Percentiles rank a stretch among this genome's conserved stretches.
phyloP scores from a whole-genome alignment of 2,113 vertebrate genomes.

The Onychostruthus taczanowskii region DNA sequence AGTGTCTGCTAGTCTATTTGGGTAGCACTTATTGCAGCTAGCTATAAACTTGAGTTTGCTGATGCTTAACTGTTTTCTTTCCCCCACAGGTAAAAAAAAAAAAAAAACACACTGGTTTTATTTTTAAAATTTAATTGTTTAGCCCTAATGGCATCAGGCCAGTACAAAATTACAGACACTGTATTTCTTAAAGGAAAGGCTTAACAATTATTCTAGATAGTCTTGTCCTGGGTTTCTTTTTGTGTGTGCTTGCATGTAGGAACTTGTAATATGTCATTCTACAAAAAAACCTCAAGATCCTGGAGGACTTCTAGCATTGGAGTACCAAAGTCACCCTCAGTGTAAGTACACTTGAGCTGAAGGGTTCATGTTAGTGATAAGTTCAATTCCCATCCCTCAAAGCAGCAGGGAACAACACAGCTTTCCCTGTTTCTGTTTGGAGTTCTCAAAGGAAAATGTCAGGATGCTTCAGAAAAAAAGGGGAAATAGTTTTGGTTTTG shows the following conservation, averaged over 20 bases:
- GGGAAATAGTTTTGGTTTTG: slow-evolving; percentile 33
- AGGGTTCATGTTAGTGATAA: neutral
- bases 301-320: neutral
- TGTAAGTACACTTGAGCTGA: neutral
- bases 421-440: neutral
- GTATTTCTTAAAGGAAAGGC: slow-evolving; percentile 17
- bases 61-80: slow-evolving; percentile 36
- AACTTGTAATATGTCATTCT: neutral
- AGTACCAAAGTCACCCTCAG: neutral
- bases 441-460: neutral
- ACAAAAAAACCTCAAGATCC: neutral
- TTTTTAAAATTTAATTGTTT: slow-evolving; percentile 43
- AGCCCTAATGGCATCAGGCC: slow-evolving; percentile 31
- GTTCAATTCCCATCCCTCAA: neutral
- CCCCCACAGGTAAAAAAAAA: neutral
- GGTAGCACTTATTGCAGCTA: slow-evolving; percentile 12
- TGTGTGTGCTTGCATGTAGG: neutral
- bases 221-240: neutral
- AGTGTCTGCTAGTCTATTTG: slow-evolving; percentile 20
- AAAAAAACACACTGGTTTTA: neutral
- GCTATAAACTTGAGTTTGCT: slow-evolving; percentile 31
- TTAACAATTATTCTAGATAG: neutral
- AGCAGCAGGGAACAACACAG: neutral
- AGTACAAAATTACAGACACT: slow-evolving; percentile 36
- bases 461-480: neutral